Evolutionary conservation across 1,140 invertebrate genomes (phyloP), one percentile per base, ranked within the genome.

Genomic region (Nasonia vitripennis): DNA sequence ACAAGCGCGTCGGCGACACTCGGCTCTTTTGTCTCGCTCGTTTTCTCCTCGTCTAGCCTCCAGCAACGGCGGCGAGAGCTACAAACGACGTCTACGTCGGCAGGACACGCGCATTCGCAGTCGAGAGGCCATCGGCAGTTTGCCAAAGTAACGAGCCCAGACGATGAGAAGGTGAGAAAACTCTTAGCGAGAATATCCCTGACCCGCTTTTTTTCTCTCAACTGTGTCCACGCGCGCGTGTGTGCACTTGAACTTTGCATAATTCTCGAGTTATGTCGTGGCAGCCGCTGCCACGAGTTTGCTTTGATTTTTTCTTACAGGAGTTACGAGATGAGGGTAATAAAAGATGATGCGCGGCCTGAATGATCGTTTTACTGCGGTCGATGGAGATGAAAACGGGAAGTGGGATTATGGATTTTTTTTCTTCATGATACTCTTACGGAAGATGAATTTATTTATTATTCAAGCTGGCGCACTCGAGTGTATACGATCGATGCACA

Each of bases 161-260:
- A 27, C 27, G 27, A 27, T 1, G 27, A 20, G 23, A 37, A 78
- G 51, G 77, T 78, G 77, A 78, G 48, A 55, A 78, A 55, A 55
- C 20, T 41, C 74, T 37, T 17, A 23, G 48, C 14, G 14, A 2
- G 67, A 23, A 78, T 27, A 74, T 73, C 77, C 48, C 77, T 84
- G 83, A 80, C 83, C 83, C 37, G 23, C 23, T 83, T 79, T 73
- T 68, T 31, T 62, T 6, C 17, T 20, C 20, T n/a, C 23, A 5
- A 31, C 71, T 23, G 10, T n/a, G n/a, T 37, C 4, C 7, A 45
- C 1, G 41, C 9, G 41, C 10, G 41, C 41, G 7, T 45, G 31
- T 27, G 68, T 41, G 3, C 7, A 34, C 41, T 27, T 83, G n/a
- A 11, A 45, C 48, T 78, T 45, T 68, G 74, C 31, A 78, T 48